phyloP scores from a whole-genome alignment of 2,797 vertebrate species.

The Coreius guichenoti region DNA sequence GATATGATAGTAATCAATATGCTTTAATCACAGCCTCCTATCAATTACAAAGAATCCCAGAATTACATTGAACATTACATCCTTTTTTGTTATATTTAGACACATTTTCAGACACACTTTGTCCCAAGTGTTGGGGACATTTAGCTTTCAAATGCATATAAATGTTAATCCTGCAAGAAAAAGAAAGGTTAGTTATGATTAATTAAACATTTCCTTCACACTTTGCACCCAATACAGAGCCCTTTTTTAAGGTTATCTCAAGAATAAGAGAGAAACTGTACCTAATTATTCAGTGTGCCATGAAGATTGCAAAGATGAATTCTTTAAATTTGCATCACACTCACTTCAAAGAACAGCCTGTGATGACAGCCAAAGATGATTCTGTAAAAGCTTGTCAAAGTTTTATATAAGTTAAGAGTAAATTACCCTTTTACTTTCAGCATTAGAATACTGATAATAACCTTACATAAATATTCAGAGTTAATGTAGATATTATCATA shows the following conservation, averaged over 20 bases:
- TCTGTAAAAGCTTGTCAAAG: slow-evolving; percentile 7
- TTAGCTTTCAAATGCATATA: no score
- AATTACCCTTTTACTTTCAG: not conserved
- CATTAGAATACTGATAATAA: not conserved
- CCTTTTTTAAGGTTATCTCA: not conserved
- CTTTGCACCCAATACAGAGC: not conserved
- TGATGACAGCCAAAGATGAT: not conserved
- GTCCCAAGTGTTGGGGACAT: no score
- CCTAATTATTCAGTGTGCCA: not conserved
- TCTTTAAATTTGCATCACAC: not conserved
- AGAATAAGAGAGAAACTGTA: not conserved
- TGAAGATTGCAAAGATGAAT: not conserved
- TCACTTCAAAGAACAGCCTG: not conserved
- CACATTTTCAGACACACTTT: no score
- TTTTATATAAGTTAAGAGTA: not conserved
- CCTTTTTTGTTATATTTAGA: no score
- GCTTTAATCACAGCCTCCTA: no score
- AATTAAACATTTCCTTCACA: no score
- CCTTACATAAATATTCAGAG: not conserved
- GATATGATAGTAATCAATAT: no score
- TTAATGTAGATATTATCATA: not conserved
- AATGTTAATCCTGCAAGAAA: no score
- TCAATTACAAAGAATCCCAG: no score
- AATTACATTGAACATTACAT: no score
- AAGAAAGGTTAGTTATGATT: no score